Base-by-base conservation (phyloP, 2,113 vertebrate genomes). In the Cyprinodon brontotheroides region DNA sequence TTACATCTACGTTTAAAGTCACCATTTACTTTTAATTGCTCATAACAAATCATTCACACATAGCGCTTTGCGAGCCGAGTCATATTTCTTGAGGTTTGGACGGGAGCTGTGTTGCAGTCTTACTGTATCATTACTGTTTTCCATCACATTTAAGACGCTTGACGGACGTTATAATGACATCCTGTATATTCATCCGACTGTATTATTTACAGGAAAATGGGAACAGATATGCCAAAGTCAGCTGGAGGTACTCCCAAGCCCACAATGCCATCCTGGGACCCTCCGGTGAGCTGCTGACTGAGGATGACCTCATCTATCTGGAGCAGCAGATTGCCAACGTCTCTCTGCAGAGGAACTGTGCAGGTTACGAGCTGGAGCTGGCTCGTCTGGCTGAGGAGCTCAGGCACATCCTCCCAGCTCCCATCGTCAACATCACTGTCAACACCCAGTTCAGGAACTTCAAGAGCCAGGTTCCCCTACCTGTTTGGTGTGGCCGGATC, bases 251-350 rank as follows among this genome's bases (percentile, higher is more conserved):
- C 89, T 99, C 96, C 0, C 94, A 94, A 76, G 90, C 93, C 15
- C 95, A 95, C 91, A 96, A 96, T 79, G 98, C 96, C 80, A 94
- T 98, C 89, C 93, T 98, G 89, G 98, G 98, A 17, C 97, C 97
- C 48, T 99, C 95, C 22, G 97, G 98, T 75, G 98, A 99, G 89
- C 94, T 99, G 87, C 92, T 99, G 82, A 97, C 96, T 0, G 97
- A 99, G 87, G 94, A 95, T 0, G 97, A 98, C 90, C 94, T 99
- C 65, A 83, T 94, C 71, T 95, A 96, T 80, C 85, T 99, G 91
- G 98, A 99, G 91, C 89, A 93, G 90, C 96, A 97, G 78, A 97
- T 97, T 60, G 92, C 95, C 41, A 94, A 90, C 62, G 94, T 98
- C 69, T 95, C 95, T 70, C 92, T 96, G 89, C 93, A 95, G 69